Evolutionary conservation across 37 sponge, comb jelly and placozoan species (phyloP), one percentile per base, ranked within the genome.

Genomic region (Aplysina aerophoba): DNA sequence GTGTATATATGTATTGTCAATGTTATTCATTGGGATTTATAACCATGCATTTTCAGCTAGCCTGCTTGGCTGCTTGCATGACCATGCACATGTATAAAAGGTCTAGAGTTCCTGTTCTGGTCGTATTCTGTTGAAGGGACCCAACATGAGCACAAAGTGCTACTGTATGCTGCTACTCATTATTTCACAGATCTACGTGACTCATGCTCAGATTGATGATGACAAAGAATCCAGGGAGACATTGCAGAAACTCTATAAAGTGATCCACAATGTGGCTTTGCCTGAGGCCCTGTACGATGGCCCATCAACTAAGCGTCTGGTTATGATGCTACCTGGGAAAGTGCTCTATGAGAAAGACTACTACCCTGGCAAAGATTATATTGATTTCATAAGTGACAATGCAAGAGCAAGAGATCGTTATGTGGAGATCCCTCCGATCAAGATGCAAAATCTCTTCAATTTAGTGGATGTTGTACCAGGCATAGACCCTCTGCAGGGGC

Each of bases 271-370:
- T 58, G 41, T 89, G 5, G 89, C 85, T 20, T 35, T 85, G 3
- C 89, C 89, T 1, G 33, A 15, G 30, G 60, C 88, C 15, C 34
- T 55, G 0, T 53, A 78, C 2, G 61, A 71, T 28, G 74, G 81
- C 21, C 25, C 24, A 15, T 27, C 80, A 14, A 71, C 19, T 38
- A 74, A 82, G 36, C 60, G 87, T 21, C 85, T 90, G 3, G 77
- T 90, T 20, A 55, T 90, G 59, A 25, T 86, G 65, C 39, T 83
- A 15, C 90, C 90, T 8, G 90, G 90, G 14, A 86, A 90, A 57
- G 87, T 90, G 24, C 87, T 85, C 39, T 86, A 85, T 62, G 86
- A 86, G 37, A 80, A 74, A 81, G 90, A 90, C 83, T 90, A 90
- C 68, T 85, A 74, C 60, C 90, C 87, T 6, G 90, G 90, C 21